Percentiles rank a stretch among this genome's conserved stretches.
Conservation (phyloP, 1,140 invertebrate genomes). For the Antheraea pernyi region DNA sequence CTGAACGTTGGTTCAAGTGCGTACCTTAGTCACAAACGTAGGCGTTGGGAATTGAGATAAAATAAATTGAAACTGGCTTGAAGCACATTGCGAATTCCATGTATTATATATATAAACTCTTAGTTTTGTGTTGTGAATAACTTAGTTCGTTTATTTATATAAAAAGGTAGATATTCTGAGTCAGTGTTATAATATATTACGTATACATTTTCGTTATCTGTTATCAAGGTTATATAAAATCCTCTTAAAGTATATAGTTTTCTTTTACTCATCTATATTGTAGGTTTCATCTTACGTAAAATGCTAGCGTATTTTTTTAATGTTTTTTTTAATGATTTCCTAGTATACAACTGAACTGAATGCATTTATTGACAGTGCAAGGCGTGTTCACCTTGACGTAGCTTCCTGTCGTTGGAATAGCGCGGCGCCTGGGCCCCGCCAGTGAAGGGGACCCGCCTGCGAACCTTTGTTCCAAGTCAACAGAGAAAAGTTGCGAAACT, state of each 20-base stretch:
- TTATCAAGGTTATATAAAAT: neutral
- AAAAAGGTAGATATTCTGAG: neutral
- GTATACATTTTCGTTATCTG: neutral
- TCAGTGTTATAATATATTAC: neutral
- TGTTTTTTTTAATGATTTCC: constrained; percentile 11
- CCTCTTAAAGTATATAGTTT: too few relatives aligned
- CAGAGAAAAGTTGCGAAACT: constrained; percentile 60
- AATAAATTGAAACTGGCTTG: constrained; percentile 3
- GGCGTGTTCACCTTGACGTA: constrained; percentile 48
- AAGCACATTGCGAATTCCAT: neutral
- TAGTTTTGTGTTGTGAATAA: neutral
- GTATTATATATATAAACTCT: neutral
- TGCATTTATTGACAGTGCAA: constrained; percentile 18
- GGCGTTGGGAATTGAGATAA: neutral
- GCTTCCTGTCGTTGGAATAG: constrained; percentile 46
- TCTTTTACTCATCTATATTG: too few relatives aligned
- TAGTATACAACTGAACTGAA: constrained; percentile 18
- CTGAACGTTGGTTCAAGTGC: neutral
- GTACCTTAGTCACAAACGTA: neutral
- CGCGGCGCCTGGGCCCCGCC: constrained; percentile 26
- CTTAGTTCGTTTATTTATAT: neutral
- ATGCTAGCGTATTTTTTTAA: too few relatives aligned
- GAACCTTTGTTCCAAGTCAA: constrained; percentile 52
- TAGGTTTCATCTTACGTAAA: too few relatives aligned
- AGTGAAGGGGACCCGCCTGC: constrained; percentile 51